Evolutionary conservation across 2,797 vertebrate genomes (phyloP), one percentile per base, ranked within the genome.

Genomic region (Chrysocyon brachyurus): DNA sequence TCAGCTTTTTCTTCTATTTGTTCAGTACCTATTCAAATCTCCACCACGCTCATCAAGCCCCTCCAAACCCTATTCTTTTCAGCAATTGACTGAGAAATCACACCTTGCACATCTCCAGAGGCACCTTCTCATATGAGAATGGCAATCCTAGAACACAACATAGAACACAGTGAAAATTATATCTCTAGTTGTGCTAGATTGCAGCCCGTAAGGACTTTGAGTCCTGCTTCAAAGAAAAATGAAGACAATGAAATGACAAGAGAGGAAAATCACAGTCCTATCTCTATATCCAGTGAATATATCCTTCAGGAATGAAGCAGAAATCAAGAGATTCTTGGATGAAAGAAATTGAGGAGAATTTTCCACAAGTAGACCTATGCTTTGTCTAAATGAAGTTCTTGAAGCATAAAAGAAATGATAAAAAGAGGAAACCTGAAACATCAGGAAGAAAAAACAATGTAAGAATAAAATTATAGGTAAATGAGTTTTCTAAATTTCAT

Each of bases 11-110:
- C 54, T 93, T 12, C 31, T 36, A 59, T 77, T 90, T 40, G 40
- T 86, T 90, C 54, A 90, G 36, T 85, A 49, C 59, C 54, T 95
- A n/a, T 70, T 97, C n/a, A 66, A 63, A 92, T 87, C 21, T 85
- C 49, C 46, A 73, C 75, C 21, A 56, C 46, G 68, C 24, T 73
- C 52, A 31, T 96, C 7, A 94, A 92, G 22, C 0, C 22, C 63
- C 31, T 87, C 57, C 9, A 87, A 52, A 78, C 19, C 46, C 22
- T 91, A n/a, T 90, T 82, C 46, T 73, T 77, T 90, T 96, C n/a
- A 56, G 33, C 56, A 72, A 19, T 46, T 2, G 66, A 15, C 6
- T 90, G 31, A 89, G 12, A 92, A 94, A 82, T 31, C 87, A 5
- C 40, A 78, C 12, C n/a, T 68, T 87, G 11, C 4, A 40, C 40